Evolutionary conservation across 2,888 invertebrate species (phyloP).

Genomic region (Ferdinandea cuprea): DNA sequence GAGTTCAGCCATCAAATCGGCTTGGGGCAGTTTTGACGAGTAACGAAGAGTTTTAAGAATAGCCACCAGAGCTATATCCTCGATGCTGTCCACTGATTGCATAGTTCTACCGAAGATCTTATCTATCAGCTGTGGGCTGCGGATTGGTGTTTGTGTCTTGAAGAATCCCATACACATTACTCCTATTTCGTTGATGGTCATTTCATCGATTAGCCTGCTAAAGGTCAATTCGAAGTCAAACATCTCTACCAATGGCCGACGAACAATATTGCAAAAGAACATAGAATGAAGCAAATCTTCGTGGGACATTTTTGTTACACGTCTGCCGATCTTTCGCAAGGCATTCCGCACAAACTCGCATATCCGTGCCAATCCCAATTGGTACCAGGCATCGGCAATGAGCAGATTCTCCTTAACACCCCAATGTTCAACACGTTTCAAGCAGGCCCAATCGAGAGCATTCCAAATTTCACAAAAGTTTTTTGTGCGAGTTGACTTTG

Average conservation of each 20-base stretch:
- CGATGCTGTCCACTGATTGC: constrained; percentile 84
- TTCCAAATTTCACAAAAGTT: constrained; percentile 88
- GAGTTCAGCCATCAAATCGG: constrained; percentile 83
- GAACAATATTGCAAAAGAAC: constrained; percentile 86
- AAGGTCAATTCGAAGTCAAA: constrained; percentile 87
- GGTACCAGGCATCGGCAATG: constrained; percentile 87
- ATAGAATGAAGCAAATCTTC: constrained; percentile 87
- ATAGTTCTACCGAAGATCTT: constrained; percentile 84
- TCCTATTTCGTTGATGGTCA: constrained; percentile 87
- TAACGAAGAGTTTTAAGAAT: constrained; percentile 86
- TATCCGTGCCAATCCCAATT: constrained; percentile 84
- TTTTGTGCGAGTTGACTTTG: constrained; percentile 84
- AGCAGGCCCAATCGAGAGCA: constrained; percentile 87
- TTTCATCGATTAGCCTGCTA: constrained; percentile 84
- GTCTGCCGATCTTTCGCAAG: constrained; percentile 85
- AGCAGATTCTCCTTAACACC: constrained; percentile 84
- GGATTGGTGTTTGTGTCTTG: constrained; percentile 88
- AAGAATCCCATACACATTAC: constrained; percentile 91
- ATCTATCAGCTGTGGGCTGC: constrained; percentile 83
- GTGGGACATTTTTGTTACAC: constrained; percentile 85
- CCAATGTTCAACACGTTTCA: constrained; percentile 84
- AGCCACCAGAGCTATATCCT: constrained; percentile 87
- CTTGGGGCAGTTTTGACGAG: constrained; percentile 83
- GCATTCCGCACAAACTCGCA: constrained; percentile 85
- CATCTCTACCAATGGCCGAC: constrained; percentile 85